These are phyloP conservation scores for Cyclina sinensis DNA, from an alignment of 1,140 invertebrate genomes.

Conservation along the genomic window DNA sequence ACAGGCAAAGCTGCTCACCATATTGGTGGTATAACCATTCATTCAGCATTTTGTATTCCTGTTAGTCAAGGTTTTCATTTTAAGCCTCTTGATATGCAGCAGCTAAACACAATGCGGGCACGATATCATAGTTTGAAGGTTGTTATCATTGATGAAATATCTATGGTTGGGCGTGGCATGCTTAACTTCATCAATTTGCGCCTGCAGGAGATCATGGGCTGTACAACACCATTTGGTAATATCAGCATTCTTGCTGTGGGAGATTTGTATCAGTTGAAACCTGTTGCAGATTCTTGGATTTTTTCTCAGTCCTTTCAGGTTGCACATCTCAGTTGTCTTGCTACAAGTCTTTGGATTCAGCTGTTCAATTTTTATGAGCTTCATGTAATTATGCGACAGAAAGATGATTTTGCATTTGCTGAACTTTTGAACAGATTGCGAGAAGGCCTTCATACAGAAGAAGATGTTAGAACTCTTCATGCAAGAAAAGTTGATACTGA, in stretches of 20 bases:
- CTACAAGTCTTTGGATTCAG: slow-evolving; percentile 35
- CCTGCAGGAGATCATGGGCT: slow-evolving; percentile 71
- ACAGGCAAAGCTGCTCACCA: slow-evolving; percentile 72
- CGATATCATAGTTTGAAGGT: slow-evolving; percentile 56
- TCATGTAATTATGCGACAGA: slow-evolving; percentile 71
- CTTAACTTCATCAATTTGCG: slow-evolving; percentile 71
- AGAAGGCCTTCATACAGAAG: slow-evolving; percentile 69
- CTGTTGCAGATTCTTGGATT: slow-evolving; percentile 47
- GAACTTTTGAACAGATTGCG: slow-evolving; percentile 70
- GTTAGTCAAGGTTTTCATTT: slow-evolving; percentile 67
- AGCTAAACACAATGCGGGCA: slow-evolving; percentile 62
- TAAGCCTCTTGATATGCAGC: slow-evolving; percentile 61
- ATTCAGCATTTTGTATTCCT: slow-evolving; percentile 66
- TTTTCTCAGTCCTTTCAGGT: slow-evolving; percentile 14
- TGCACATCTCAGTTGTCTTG: not conserved
- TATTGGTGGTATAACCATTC: slow-evolving; percentile 59
- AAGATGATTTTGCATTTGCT: slow-evolving; percentile 67
- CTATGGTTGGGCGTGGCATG: slow-evolving; percentile 73
- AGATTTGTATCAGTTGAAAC: slow-evolving; percentile 51
- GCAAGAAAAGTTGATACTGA: not conserved
- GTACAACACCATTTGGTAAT: slow-evolving; percentile 67
- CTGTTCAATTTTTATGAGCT: slow-evolving; percentile 66
- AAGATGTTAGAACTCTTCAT: slow-evolving; percentile 63
- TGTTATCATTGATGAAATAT: slow-evolving; percentile 74
- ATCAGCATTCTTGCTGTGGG: slow-evolving; percentile 54